A percentile compares a stretch with the other conserved stretches of the same genome.
Evolutionary conservation across 2,113 vertebrate species (phyloP).

Genomic region (Sphaerodactylus townsendi): DNA sequence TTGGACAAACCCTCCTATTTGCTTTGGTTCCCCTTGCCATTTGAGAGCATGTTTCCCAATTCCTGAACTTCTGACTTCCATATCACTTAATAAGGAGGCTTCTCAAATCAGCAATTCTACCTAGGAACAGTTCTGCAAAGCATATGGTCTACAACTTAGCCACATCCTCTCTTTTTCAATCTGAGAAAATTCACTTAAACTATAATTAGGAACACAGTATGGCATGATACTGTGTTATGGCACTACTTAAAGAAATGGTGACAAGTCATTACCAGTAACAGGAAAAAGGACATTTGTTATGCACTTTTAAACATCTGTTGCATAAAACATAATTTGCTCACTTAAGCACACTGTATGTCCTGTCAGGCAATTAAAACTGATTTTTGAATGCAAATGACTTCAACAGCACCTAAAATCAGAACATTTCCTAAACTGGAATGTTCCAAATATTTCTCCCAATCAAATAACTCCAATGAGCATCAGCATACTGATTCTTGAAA

Average conservation of each 20-base stretch:
- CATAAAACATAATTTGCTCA: slow-evolving; percentile 63
- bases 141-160: not conserved
- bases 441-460: not conserved
- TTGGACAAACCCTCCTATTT: too few species aligned
- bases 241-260: slow-evolving; percentile 41
- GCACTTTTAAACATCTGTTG: slow-evolving; percentile 60
- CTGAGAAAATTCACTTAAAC: slow-evolving; percentile 25
- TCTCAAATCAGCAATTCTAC: not conserved
- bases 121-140: not conserved
- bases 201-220: slow-evolving; percentile 25
- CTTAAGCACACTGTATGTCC: slow-evolving; percentile 55
- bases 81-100: not conserved
- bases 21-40: too few species aligned
- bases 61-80: not conserved
- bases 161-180: not conserved
- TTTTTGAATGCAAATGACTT: slow-evolving; percentile 45
- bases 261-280: slow-evolving; percentile 45
- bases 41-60: not conserved
- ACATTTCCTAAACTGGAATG: slow-evolving; percentile 27
- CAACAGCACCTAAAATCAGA: slow-evolving; percentile 29
- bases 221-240: slow-evolving; percentile 42
- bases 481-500: slow-evolving; percentile 8
- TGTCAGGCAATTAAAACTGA: slow-evolving; percentile 45
- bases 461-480: not conserved
- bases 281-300: slow-evolving; percentile 43